These are phyloP conservation scores for Ariopsis seemanni DNA, from an alignment of 2,113 vertebrate species.

Conservation along the genomic window DNA sequence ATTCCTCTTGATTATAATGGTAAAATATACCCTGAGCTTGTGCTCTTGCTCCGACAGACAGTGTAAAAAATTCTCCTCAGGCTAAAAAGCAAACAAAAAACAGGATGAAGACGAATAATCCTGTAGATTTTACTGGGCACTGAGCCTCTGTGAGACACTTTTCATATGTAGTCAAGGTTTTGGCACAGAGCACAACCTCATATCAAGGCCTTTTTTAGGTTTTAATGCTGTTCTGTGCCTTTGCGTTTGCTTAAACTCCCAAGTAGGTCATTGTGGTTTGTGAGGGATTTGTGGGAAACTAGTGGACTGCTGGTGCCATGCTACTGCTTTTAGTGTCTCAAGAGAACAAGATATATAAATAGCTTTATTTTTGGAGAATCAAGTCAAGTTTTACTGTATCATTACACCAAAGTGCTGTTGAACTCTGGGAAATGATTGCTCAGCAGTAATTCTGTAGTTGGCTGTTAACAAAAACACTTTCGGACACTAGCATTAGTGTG, in stretches of 20 bases:
- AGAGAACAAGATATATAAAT: conserved; percentile 4
- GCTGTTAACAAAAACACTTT: no score
- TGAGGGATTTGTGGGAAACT: conserved; percentile 27
- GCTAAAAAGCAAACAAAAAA: conserved; percentile 50
- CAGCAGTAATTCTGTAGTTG: not conserved
- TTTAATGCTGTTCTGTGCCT: not conserved
- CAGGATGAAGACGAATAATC: conserved; percentile 54
- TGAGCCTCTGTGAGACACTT: conserved; percentile 33
- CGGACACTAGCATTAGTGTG: no score
- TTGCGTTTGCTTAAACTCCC: not conserved
- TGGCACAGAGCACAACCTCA: conserved; percentile 32
- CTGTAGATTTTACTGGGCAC: conserved; percentile 51
- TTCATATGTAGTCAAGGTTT: conserved; percentile 42
- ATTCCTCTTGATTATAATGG: not conserved
- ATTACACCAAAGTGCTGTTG: not conserved
- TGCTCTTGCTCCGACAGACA: conserved; percentile 56
- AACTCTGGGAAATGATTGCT: not conserved
- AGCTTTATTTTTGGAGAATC: not conserved
- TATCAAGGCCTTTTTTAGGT: conserved; percentile 10
- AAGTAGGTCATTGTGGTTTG: conserved; percentile 11
- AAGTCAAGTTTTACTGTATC: not conserved
- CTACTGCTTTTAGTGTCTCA: conserved; percentile 10
- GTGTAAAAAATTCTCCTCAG: not conserved
- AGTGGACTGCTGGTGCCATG: not conserved
- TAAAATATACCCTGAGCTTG: conserved; percentile 53